Evolutionary conservation across 2,888 invertebrate species (phyloP).

Genomic region (Pycnomerus fuliginosus): DNA sequence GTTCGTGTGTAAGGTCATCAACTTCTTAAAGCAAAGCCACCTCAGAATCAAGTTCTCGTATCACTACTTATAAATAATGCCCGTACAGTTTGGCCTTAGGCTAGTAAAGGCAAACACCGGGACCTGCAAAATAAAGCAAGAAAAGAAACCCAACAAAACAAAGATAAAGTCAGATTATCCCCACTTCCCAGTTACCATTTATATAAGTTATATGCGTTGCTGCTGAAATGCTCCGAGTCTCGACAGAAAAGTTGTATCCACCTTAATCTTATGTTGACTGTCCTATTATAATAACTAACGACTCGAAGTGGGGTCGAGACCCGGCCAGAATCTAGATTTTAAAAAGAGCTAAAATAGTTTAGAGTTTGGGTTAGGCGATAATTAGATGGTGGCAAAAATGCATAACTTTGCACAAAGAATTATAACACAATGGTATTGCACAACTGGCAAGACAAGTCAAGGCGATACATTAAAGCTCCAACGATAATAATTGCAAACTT

Average conservation of each 20-base stretch:
- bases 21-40: slow-evolving; percentile 51
- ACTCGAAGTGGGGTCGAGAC: slow-evolving; percentile 1
- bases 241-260: slow-evolving; percentile 12
- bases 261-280: slow-evolving; percentile 13
- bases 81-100: slow-evolving; percentile 47
- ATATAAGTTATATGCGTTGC: slow-evolving; percentile 29
- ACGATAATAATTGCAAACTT: too few relatives aligned
- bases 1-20: slow-evolving; percentile 50
- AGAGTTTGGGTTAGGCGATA: too few relatives aligned
- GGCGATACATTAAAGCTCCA: too few relatives aligned
- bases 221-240: slow-evolving; percentile 16
- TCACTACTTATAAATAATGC: slow-evolving; percentile 53
- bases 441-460: slow-evolving; percentile 22
- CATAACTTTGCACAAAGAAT: slow-evolving; percentile 26
- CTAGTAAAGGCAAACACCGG: slow-evolving; percentile 52
- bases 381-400: too few relatives aligned
- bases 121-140: slow-evolving; percentile 50
- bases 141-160: slow-evolving; percentile 50
- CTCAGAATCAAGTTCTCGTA: slow-evolving; percentile 52
- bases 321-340: too few relatives aligned
- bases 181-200: slow-evolving; percentile 36
- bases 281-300: slow-evolving; percentile 7
- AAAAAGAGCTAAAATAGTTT: too few relatives aligned
- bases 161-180: slow-evolving; percentile 52
- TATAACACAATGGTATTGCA: slow-evolving; percentile 28